Evolutionary conservation across 1,140 invertebrate species (phyloP).

Genomic region (Leguminivora glycinivorella): DNA sequence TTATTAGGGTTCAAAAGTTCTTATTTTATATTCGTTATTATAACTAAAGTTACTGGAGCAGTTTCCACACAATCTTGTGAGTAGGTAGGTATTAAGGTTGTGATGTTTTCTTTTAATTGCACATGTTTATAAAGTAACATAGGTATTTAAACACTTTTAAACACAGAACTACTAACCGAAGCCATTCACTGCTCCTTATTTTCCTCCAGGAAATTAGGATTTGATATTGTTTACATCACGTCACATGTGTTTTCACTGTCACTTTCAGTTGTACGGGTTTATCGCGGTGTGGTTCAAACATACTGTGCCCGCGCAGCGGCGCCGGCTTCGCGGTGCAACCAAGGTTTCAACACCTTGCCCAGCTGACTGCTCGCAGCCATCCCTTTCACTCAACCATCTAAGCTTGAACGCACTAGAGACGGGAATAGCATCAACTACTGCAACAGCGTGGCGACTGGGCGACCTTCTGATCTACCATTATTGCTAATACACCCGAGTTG

Average conservation of each 20-base stretch:
- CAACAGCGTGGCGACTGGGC: conserved; percentile 51
- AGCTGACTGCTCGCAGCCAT: conserved; percentile 46
- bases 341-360: conserved; percentile 65
- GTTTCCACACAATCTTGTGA: background rate
- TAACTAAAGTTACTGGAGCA: too few species aligned
- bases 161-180: conserved; percentile 40
- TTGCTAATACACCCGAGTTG: conserved; percentile 69
- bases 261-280: conserved; percentile 57
- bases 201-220: conserved; percentile 35
- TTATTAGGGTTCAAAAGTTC: too few species aligned
- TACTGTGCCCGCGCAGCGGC: conserved; percentile 41
- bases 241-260: conserved; percentile 53
- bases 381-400: conserved; percentile 43
- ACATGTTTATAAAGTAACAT: conserved; percentile 29
- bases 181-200: conserved; percentile 17
- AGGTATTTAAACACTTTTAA: conserved; percentile 5
- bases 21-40: too few species aligned
- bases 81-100: background rate
- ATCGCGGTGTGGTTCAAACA: conserved; percentile 50
- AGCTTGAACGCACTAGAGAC: conserved; percentile 41
- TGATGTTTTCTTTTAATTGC: background rate
- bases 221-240: conserved; percentile 1
- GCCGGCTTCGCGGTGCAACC: conserved; percentile 55
- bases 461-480: conserved; percentile 70
- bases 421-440: conserved; percentile 39